These are phyloP conservation scores for Pachycephala philippinensis DNA, from an alignment of 2,113 vertebrate genomes.

Conservation along the genomic window DNA sequence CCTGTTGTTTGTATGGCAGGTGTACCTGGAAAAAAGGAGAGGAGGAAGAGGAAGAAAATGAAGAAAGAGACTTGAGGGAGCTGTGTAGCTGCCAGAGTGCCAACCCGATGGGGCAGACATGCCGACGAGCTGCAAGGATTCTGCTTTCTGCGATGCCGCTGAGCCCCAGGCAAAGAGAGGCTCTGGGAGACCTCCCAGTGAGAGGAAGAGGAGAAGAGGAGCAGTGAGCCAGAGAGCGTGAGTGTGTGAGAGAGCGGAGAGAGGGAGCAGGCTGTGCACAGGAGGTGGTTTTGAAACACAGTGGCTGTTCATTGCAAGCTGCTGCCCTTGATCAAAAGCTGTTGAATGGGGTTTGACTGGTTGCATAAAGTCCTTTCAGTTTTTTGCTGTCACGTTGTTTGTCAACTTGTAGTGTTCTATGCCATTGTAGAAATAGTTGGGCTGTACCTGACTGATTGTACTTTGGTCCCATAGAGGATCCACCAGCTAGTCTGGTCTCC, in stretches of 20 bases:
- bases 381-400: not conserved
- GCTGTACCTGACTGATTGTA: not conserved
- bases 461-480: not conserved
- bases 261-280: not conserved
- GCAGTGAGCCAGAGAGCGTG: not conserved
- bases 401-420: not conserved
- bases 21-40: slow-evolving; percentile 55
- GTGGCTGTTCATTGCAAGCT: not conserved
- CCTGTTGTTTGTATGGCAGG: not conserved
- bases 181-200: not conserved
- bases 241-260: not conserved
- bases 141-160: slow-evolving; percentile 25
- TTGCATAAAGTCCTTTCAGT: slow-evolving; percentile 18
- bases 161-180: not conserved
- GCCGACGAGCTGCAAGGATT: slow-evolving; percentile 38
- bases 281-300: not conserved
- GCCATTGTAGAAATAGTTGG: not conserved
- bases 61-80: slow-evolving; percentile 61
- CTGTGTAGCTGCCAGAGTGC: not conserved
- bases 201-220: slow-evolving; percentile 1
- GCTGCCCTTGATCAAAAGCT: slow-evolving; percentile 14
- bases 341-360: slow-evolving; percentile 11
- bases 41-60: slow-evolving; percentile 60
- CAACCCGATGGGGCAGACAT: not conserved
- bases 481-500: not conserved